Base-by-base conservation (phyloP, 2,888 invertebrate species). In the Drepana falcataria region DNA sequence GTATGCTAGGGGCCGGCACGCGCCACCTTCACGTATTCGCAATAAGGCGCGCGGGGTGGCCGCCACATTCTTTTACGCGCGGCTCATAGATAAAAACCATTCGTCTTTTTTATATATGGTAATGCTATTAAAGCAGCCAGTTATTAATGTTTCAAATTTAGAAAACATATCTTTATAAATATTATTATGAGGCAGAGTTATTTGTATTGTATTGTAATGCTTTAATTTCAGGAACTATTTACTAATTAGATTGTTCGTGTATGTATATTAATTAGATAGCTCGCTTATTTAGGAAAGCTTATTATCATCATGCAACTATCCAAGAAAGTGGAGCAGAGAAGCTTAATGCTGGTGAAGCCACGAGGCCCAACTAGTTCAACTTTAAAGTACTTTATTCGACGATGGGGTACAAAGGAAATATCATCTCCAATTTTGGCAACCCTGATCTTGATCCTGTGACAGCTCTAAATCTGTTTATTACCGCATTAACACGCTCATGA, bases 31-130 rank as follows among this genome's bases (percentile, higher is more conserved):
- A 77, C 80, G 81, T 82, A 82, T 75, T 75, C 72, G 77, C 81
- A 77, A 82, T 78, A 78, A 77, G 70, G 72, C 78, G 66, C 77
- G 77, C 78, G 78, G 87, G 84, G 86, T 86, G 87, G 85, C 81
- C 87, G 70, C 66, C 78, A 73, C 85, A 87, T 87, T 87, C 87
- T 81, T 84, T 74, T 76, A 76, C 71, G 69, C 68, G 59, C 66
- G 60, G 59, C 65, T 68, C 67, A 69, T 71, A 73, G 71, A 79
- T 72, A 73, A 68, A 68, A 64, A 64, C 68, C 66, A 63, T 69
- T 64, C 61, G 53, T 69, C 55, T 59, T 58, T 35, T 48, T 21
- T 60, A 60, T 59, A 60, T 63, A 55, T 58, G 47, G n/a, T 52
- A 58, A 37, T 52, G 49, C 40, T n/a, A 53, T 53, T 52, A 49